Evolutionary conservation across 1,140 invertebrate genomes (phyloP).

Genomic region (Gonioctena quinquepunctata): DNA sequence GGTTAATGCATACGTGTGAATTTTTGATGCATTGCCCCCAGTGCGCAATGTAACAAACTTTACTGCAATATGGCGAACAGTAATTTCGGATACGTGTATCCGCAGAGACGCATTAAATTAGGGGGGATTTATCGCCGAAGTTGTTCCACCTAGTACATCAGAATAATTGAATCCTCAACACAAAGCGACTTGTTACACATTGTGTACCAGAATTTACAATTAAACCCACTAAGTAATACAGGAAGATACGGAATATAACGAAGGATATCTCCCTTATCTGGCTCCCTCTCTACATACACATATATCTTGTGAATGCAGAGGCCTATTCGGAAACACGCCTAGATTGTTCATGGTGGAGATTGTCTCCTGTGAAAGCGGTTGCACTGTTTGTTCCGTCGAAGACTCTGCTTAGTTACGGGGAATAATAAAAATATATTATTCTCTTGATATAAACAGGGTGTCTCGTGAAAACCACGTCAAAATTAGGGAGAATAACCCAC

Average conservation of each 20-base stretch:
- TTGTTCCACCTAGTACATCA: conserved; percentile 10
- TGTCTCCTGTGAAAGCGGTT: neutral
- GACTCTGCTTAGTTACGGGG: neutral
- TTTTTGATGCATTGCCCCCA: too few relatives aligned
- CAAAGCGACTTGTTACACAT: conserved; percentile 13
- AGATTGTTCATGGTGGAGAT: neutral
- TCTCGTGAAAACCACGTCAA: too few relatives aligned
- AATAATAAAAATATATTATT: too few relatives aligned
- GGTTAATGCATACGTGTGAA: too few relatives aligned
- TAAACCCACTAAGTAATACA: conserved; percentile 1
- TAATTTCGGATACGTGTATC: neutral
- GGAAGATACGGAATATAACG: conserved; percentile 4
- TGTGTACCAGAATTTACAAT: conserved; percentile 15
- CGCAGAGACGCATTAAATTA: neutral
- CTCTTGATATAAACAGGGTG: too few relatives aligned
- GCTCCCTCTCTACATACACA: neutral
- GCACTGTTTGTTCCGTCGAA: too few relatives aligned
- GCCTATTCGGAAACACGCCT: neutral
- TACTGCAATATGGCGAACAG: neutral
- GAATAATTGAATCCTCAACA: conserved; percentile 13
- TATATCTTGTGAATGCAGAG: neutral
- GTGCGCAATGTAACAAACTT: neutral
- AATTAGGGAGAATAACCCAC: too few relatives aligned
- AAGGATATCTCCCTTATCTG: conserved; percentile 5
- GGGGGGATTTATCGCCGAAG: neutral